Conservation (phyloP, 2,113 vertebrate genomes). For the Rhinopomastus cyanomelas region DNA sequence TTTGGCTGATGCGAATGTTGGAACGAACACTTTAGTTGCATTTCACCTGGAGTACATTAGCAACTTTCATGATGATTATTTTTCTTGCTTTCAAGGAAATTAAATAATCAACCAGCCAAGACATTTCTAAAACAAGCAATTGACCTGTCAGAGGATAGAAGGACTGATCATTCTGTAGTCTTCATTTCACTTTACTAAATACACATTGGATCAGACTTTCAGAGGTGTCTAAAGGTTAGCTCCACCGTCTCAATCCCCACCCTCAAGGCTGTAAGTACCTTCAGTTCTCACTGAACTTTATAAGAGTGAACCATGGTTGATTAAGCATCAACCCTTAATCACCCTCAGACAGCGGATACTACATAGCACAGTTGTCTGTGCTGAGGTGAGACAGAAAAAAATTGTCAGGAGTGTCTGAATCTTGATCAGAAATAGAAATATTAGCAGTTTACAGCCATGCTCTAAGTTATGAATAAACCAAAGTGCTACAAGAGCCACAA, state of each 20-base stretch:
- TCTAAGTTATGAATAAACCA: neutral
- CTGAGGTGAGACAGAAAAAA: neutral
- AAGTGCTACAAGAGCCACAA: neutral
- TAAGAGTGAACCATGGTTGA: neutral
- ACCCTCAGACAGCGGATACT: neutral
- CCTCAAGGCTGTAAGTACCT: neutral
- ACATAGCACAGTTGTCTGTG: neutral
- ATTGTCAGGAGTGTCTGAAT: neutral
- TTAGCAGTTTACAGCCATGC: neutral
- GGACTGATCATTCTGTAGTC: constrained; percentile 39
- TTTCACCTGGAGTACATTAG: constrained; percentile 62
- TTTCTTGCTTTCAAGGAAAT: constrained; percentile 69
- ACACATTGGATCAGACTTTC: neutral
- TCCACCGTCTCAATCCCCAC: neutral
- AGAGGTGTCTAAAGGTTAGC: constrained; percentile 22
- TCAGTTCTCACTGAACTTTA: neutral
- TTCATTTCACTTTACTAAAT: constrained; percentile 45
- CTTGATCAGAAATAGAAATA: neutral
- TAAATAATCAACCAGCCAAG: constrained; percentile 56
- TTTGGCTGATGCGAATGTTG: constrained; percentile 34
- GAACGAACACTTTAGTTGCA: constrained; percentile 6
- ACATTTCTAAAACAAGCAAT: constrained; percentile 53
- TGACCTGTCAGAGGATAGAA: constrained; percentile 8
- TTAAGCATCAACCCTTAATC: neutral
- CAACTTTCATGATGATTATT: constrained; percentile 61